Base-by-base conservation (phyloP, 2,888 invertebrate genomes). In the Acleris laterana region DNA sequence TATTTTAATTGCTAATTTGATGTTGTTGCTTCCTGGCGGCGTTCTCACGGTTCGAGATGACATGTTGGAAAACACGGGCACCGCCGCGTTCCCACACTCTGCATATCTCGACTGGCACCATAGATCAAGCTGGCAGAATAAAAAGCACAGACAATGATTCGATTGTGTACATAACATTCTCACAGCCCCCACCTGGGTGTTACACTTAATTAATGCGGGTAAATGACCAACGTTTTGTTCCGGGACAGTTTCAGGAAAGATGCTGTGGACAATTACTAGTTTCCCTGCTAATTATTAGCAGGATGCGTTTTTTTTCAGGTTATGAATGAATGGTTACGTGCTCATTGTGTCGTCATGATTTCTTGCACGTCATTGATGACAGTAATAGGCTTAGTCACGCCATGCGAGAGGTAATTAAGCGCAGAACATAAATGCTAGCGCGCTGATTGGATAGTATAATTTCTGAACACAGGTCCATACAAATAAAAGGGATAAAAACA, bases 111-210 rank as follows among this genome's bases (percentile, higher is more conserved):
- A 79, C 85, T 77, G 49, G 44, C 57, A 46, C 87, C 91, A 90
- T 93, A 92, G 88, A 92, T 92, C 92, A 91, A 90, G 83, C 82
- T 80, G 85, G 85, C 80, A 84, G 84, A 87, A 86, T 85, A 88
- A 92, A 90, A 91, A 85, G 82, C 78, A 78, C 75, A 90, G 87
- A 92, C 93, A 92, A 92, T 92, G 91, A 88, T 89, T 82, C 90
- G 86, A 92, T 93, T 93, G 92, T 92, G 88, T 87, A 85, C 86
- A 87, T 88, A 88, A 86, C 88, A 89, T 92, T 93, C 93, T 92
- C 93, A 93, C 92, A 92, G 85, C 83, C 81, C 80, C 81, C 80
- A 78, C 79, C 77, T 75, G 83, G 89, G 90, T 90, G 81, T 87
- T 80, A 81, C 80, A 71, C 78, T 87, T 92, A 92, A 92, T 92